phyloP scores from a whole-genome alignment of 2,797 vertebrate genomes.

The Leptodactylus fallax region DNA sequence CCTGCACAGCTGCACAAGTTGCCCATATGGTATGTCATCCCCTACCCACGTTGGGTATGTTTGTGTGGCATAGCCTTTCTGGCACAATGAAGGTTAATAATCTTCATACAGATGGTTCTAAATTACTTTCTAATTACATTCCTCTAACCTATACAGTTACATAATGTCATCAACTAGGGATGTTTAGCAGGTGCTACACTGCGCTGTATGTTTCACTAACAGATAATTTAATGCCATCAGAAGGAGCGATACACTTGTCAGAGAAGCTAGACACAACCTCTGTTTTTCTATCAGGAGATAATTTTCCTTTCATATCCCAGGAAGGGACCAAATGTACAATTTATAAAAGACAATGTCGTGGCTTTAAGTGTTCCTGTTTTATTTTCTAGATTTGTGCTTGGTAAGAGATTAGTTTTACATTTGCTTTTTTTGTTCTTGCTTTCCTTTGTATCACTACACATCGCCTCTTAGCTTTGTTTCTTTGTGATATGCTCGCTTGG shows the following conservation, averaged over 20 bases:
- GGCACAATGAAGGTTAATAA: slow-evolving; percentile 25
- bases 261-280: slow-evolving; percentile 9
- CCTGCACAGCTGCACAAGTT: background rate
- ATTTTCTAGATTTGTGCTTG: slow-evolving; percentile 49
- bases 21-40: background rate
- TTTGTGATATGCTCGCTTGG: slow-evolving; percentile 47
- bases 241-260: slow-evolving; percentile 46
- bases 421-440: slow-evolving; percentile 52
- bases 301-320: slow-evolving; percentile 55
- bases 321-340: slow-evolving; percentile 54
- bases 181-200: slow-evolving; percentile 39
- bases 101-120: background rate
- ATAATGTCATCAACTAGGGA: slow-evolving; percentile 48
- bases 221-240: slow-evolving; percentile 49
- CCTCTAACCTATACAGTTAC: slow-evolving; percentile 21
- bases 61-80: background rate
- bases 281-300: slow-evolving; percentile 54
- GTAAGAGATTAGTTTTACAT: slow-evolving; percentile 52
- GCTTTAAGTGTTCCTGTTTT: slow-evolving; percentile 50
- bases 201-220: slow-evolving; percentile 35
- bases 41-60: background rate
- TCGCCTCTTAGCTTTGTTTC: slow-evolving; percentile 54
- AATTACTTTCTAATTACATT: slow-evolving; percentile 38
- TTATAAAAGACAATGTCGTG: slow-evolving; percentile 54
- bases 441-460: slow-evolving; percentile 52